Base-by-base conservation (phyloP, 2,888 invertebrate genomes). In the Ommatoiulus sabulosus region DNA sequence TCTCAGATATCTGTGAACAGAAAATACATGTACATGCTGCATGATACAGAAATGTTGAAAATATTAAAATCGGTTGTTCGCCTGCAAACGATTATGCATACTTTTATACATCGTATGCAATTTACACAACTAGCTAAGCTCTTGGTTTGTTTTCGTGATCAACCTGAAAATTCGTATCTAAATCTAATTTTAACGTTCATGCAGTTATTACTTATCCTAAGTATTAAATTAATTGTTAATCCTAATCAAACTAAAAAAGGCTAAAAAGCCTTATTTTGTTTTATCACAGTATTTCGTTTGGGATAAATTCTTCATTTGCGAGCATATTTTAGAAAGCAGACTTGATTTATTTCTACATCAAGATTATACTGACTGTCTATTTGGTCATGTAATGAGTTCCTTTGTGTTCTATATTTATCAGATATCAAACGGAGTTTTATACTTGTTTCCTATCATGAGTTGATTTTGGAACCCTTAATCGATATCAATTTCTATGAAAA, bases 211-310 rank as follows among this genome's bases (percentile, higher is more conserved):
- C 4, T 7, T 80, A 20, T 80, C 80, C 80, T 80, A 20, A 80
- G 80, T 20, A 12, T 80, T 80, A 80, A 80, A 80, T 80, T 72
- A 80, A 35, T 35, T 24, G 4, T 35, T 80, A 80, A 35, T 80
- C 35, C 80, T 80, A 35, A 12, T 80, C 80, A 35, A 80, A 80
- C 80, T 80, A 80, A 80, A 80, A 0, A 80, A 80, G 35, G 80
- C 35, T 80, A 80, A 35, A 80, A 0, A 80, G 35, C 80, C 80
- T 12, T 52, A 15, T 52, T 12, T 80, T 80, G 80, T 80, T 80
- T 80, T 80, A 80, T 80, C 80, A 80, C 80, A 80, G 80, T 35
- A 80, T 80, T 80, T 80, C n/a, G 35, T 80, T 80, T 80, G 80
- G 57, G n/a, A 57, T 57, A 2, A 57, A 57, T 80, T 80, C 80